Conservation (phyloP, 2,888 invertebrate genomes). For the Rhopalosiphum nymphaeae region DNA sequence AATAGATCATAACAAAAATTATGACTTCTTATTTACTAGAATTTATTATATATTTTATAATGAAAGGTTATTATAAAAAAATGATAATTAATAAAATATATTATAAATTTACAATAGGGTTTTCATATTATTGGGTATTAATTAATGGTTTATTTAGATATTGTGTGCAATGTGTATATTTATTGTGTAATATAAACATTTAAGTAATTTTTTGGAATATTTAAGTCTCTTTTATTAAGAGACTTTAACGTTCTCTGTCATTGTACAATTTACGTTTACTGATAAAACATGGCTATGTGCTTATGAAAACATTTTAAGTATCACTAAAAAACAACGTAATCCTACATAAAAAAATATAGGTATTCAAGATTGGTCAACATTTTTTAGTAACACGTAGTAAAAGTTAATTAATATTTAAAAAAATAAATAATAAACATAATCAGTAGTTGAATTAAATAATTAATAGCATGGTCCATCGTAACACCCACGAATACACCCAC, state of each 20-base stretch:
- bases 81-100: neutral
- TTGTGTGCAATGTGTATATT: neutral
- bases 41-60: neutral
- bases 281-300: neutral
- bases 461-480: neutral
- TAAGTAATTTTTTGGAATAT: neutral
- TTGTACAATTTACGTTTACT: neutral
- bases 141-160: neutral
- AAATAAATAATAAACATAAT: neutral
- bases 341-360: neutral
- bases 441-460: conserved; percentile 21
- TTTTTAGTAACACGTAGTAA: neutral
- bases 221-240: neutral
- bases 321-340: neutral
- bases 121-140: neutral
- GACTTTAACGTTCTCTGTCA: neutral
- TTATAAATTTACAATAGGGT: neutral
- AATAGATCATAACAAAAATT: neutral
- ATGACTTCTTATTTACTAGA: neutral
- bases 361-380: conserved; percentile 17
- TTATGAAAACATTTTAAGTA: neutral
- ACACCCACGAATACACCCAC: conserved; percentile 39
- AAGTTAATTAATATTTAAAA: conserved; percentile 32
- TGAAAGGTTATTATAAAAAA: neutral
- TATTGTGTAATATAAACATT: neutral